Base-by-base conservation (phyloP, 2,888 invertebrate species). In the Rotaria magnacalcarata region DNA sequence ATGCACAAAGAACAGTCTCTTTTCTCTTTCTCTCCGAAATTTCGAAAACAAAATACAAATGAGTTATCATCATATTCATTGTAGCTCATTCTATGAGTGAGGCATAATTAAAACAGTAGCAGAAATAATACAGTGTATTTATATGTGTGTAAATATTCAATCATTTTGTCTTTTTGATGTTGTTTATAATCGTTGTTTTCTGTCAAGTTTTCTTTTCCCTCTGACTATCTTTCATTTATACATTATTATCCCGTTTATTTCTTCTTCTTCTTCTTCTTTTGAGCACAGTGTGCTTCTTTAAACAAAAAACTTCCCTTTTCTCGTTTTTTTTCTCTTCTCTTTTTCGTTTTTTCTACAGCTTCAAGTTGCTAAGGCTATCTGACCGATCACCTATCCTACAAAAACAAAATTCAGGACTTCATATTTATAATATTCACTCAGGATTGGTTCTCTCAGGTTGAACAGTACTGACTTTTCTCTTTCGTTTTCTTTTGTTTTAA, bases 1-100 rank as follows among this genome's bases (percentile, higher is more conserved):
- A 67, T 67, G 67, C 67, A 67, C 67, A 67, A 67, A 67, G 34
- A 67, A 67, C 67, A 67, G 67, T 67, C 67, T 67, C 19, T 67
- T 34, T 41, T 60, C 14, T 60, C 58, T 60, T 5, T 67, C 67
- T 67, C 67, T 27, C 11, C 56, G 7, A 56, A 56, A 21, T 21
- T 56, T 56, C 8, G 34, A 19, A 67, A 67, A 34, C 16, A 7
- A 34, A 67, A 67, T 34, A 34, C 34, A 34, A 67, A 34, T 16
- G 67, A 67, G 67, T 67, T 67, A 67, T 67, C 34, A 34, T 67
- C 34, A 34, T 67, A 16, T 67, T 34, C 34, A 6, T 34, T 34
- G 0, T 41, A 19, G 16, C 34, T 67, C 34, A 14, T 41, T 67
- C 19, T 27, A 67, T 67, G 67, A 67, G 34, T 34, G 56, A 56